phyloP scores from a whole-genome alignment of 2,888 invertebrate genomes.

The Rhaphigaster nebulosa region DNA sequence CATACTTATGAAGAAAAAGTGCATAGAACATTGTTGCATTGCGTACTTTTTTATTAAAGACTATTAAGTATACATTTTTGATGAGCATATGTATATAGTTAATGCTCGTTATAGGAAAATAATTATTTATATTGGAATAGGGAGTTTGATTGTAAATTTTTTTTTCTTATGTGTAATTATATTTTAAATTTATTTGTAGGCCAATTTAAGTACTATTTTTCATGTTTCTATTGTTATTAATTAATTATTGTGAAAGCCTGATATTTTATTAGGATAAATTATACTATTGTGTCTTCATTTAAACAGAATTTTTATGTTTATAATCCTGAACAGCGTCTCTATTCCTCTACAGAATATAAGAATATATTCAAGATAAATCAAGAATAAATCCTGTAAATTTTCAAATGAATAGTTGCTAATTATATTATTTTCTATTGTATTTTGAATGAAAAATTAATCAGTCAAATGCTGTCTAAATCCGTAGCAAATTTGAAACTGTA shows the following conservation, averaged over 20 bases:
- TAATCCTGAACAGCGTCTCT: background rate
- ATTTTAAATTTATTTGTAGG: conserved; percentile 3
- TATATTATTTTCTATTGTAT: background rate
- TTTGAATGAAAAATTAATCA: background rate
- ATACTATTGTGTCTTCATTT: background rate
- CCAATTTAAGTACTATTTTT: background rate
- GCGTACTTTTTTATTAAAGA: conserved; percentile 91
- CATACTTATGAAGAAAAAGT: conserved; percentile 94
- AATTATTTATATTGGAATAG: conserved; percentile 1
- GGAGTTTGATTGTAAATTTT: background rate
- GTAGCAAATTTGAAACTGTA: background rate
- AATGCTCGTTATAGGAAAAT: conserved; percentile 21
- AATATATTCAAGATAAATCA: background rate
- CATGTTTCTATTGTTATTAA: background rate
- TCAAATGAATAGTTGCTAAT: background rate
- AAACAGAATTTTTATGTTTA: background rate
- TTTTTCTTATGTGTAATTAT: conserved; percentile 20
- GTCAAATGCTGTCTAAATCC: background rate
- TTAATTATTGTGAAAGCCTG: background rate
- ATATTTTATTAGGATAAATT: background rate
- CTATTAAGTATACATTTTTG: background rate
- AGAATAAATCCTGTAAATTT: background rate
- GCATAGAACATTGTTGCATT: conserved; percentile 89
- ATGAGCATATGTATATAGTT: background rate
- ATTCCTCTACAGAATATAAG: background rate